Conservation (phyloP, 2,113 vertebrate species). For the Notechis scutatus region DNA sequence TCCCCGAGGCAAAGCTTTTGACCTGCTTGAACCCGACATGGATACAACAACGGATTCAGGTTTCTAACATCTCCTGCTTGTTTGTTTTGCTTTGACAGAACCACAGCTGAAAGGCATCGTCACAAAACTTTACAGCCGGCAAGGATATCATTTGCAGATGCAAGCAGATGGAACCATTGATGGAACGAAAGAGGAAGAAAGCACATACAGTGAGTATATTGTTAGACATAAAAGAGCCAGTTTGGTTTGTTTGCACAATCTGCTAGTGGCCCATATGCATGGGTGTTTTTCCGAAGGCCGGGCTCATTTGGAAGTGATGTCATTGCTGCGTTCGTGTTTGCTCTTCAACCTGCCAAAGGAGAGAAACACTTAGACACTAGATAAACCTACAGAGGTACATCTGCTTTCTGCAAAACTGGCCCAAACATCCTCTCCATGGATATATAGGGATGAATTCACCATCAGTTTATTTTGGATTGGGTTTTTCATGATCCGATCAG, state of each 20-base stretch:
- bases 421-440: constrained; percentile 75
- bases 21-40: constrained; percentile 5
- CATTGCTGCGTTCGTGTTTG: not conserved
- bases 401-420: constrained; percentile 61
- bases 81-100: constrained; percentile 78
- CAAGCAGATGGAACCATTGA: constrained; percentile 99
- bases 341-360: constrained; percentile 23
- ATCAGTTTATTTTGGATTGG: constrained; percentile 66
- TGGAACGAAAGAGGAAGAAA: constrained; percentile 97
- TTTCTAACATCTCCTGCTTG: constrained; percentile 49
- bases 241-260: not conserved
- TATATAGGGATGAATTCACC: constrained; percentile 64
- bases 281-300: not conserved
- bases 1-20: not conserved
- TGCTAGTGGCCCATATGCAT: not conserved
- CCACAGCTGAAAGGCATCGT: constrained; percentile 99
- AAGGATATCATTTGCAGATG: constrained; percentile 97
- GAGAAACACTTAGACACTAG: constrained; percentile 46
- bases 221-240: constrained; percentile 13
- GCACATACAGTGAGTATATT: constrained; percentile 89
- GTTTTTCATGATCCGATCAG: constrained; percentile 46
- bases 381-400: constrained; percentile 57
- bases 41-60: not conserved
- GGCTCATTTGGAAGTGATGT: not conserved
- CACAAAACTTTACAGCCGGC: constrained; percentile 98